Evolutionary conservation across 2,113 vertebrate genomes (phyloP), one percentile per base, ranked within the genome.

Genomic region (Oncorhynchus nerka): DNA sequence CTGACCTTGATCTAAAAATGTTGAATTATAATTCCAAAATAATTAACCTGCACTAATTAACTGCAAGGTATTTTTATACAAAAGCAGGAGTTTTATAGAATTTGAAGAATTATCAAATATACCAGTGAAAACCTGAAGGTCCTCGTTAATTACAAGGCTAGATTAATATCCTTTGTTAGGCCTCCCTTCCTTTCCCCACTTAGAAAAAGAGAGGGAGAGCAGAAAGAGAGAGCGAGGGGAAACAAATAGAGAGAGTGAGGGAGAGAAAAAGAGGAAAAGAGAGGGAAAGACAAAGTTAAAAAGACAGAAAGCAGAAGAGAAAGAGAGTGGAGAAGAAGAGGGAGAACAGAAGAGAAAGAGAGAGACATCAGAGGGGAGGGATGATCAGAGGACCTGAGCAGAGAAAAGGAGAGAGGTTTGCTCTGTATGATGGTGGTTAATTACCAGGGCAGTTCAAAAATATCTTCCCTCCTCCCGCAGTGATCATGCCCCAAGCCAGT

Each of bases 391-490:
- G 30, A 77, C 71, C 78, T 79, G 59, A 7, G 73, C 3, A 7
- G 16, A 19, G 39, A 3, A 45, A 1, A 45, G 39, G 39, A 81
- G 79, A 71, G 76, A 61, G 78, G 65, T 79, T 69, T 48, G 12
- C 86, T 81, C 45, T 13, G 75, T 32, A 51, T 61, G 61, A 80
- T 81, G 75, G 71, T 69, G 28, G 83, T 82, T 90, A 90, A 91
- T 90, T 91, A 88, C 77, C 51, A 30, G 71, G 74, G 64, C 39
- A 57, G 55, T 57, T 83, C 77, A 86, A 87, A 91, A 85, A 84
- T 83, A 75, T 72, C 77, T 73, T 73, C 67, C 3, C 67, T 26
- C 66, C 72, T 74, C 74, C 70, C 39, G 16, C 26, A 28, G 28
- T 28, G 28, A 28, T 67, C 24, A 67, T 30, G 65, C 65, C 64